Conservation (phyloP, 2,888 invertebrate genomes). For the Nephrotoma flavescens region DNA sequence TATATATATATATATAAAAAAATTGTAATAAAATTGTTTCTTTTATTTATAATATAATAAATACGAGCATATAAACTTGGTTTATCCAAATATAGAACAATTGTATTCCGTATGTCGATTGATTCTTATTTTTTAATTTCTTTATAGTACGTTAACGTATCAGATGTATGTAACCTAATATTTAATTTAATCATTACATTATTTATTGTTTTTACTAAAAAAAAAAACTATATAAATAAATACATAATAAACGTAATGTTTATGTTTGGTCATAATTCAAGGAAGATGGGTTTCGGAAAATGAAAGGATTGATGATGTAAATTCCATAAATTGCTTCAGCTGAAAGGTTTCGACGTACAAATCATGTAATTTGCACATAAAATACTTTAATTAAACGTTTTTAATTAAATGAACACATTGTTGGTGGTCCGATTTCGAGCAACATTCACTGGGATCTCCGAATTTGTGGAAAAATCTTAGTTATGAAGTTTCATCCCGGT, state of each 20-base stretch:
- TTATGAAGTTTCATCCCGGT: no score
- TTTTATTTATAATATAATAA: not conserved
- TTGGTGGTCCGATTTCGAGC: no score
- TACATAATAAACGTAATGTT: not conserved
- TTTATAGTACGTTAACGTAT: not conserved
- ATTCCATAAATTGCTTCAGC: no score
- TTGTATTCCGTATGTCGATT: constrained; percentile 10
- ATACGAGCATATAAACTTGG: constrained; percentile 8
- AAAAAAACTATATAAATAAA: not conserved
- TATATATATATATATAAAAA: not conserved
- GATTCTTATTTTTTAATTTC: not conserved
- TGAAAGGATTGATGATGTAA: not conserved
- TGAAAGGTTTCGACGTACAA: no score
- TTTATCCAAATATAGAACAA: constrained; percentile 16
- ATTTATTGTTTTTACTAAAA: not conserved
- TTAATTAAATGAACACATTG: no score
- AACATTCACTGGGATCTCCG: no score
- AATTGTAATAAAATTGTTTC: not conserved
- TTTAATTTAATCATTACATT: not conserved
- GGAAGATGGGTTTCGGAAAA: not conserved
- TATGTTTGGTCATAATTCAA: not conserved
- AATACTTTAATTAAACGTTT: no score
- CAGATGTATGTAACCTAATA: not conserved
- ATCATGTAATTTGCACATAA: no score
- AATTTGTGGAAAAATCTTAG: no score